phyloP scores from a whole-genome alignment of 2,888 invertebrate species.

The Chalcosyrphus nemorum region DNA sequence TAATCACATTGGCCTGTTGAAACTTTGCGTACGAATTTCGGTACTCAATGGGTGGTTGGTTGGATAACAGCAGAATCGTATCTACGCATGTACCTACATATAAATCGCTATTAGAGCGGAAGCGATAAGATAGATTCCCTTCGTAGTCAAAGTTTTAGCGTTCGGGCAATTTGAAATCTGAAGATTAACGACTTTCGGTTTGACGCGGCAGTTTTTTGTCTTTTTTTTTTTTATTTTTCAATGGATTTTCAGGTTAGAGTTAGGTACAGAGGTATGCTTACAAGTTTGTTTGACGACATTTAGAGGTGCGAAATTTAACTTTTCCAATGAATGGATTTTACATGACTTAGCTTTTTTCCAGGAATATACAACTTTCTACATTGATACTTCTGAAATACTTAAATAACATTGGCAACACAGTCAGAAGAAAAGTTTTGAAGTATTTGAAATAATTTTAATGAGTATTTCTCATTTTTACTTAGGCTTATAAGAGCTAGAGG shows the following conservation, averaged over 20 bases:
- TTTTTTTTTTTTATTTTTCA: not conserved
- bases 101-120: conserved; percentile 5
- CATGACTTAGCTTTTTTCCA: not conserved
- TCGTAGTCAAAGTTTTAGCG: conserved; percentile 8
- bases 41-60: not conserved
- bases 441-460: too few species aligned
- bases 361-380: too few species aligned
- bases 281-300: not conserved
- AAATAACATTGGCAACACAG: too few species aligned
- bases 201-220: conserved; percentile 3
- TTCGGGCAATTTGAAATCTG: not conserved
- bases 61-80: not conserved
- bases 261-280: too few species aligned
- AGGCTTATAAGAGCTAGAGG: too few species aligned
- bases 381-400: too few species aligned
- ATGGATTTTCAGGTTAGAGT: not conserved
- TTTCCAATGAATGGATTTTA: not conserved
- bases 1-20: conserved; percentile 53
- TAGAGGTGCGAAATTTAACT: not conserved
- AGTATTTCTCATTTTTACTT: too few species aligned
- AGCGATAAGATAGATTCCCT: conserved; percentile 33
- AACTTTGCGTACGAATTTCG: conserved; percentile 7
- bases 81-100: too few species aligned
- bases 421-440: too few species aligned
- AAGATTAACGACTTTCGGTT: conserved; percentile 21